Evolutionary conservation across 2,797 vertebrate species (phyloP), one percentile per base, ranked within the genome.

Genomic region (Alca torda): DNA sequence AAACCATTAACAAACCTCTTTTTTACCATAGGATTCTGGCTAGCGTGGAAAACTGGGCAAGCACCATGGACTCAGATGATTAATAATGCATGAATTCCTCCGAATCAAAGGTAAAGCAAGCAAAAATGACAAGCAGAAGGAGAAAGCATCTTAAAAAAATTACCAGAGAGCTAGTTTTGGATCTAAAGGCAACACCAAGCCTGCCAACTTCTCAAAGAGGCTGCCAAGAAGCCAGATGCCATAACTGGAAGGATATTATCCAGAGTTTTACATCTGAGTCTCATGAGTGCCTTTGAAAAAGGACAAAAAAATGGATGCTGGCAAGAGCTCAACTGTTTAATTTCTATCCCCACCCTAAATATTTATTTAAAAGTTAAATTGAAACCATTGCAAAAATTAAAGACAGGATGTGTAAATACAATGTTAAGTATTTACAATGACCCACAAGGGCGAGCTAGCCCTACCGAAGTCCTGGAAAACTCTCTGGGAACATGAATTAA

Each of bases 351-450:
- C 94, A 95, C 95, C 95, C 95, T 95, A 97, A 96, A 96, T 97
- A 96, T 97, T 97, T 97, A 97, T 94, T 96, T 96, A 91, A 96
- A 96, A 94, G 87, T 95, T 95, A 95, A 95, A 96, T 83, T 96
- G 93, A 97, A 97, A 96, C 95, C 96, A 97, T 64, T 84, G 89
- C 95, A 96, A 92, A 93, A 97, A 95, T 96, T 94, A 93, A 96
- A 93, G 88, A 64, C 94, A 92, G 95, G 73, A 95, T 82, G 84
- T 84, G 82, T 94, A 96, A 96, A 96, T 93, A 97, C 91, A 93
- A 95, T 79, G 90, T 90, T 94, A 91, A 97, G 92, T 67, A 91
- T 90, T 96, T 93, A 96, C 82, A 94, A 63, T 73, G 92, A 81
- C 92, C 93, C 83, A 63, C 68, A 83, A 60, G 82, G 63, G 76